These are phyloP conservation scores for Trachythela sp. DNA, from an alignment of 64 coral and sea anemone species.

Conservation along the genomic window DNA sequence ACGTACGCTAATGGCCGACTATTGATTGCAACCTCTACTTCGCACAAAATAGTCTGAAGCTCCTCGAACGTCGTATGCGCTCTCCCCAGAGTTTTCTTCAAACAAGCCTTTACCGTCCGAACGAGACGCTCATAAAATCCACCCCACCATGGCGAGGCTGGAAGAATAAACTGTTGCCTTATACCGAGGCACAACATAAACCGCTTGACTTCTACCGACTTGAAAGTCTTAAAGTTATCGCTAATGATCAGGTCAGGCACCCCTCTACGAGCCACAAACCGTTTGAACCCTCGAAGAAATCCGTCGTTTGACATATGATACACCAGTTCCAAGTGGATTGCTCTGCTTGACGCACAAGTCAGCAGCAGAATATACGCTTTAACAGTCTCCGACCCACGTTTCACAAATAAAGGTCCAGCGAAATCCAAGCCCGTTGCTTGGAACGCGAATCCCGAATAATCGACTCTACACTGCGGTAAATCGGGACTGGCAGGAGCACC, in stretches of 20 bases:
- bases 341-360: not conserved
- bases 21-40: not conserved
- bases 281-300: not conserved
- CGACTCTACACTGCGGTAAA: not conserved
- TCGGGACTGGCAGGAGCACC: not conserved
- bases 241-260: not conserved
- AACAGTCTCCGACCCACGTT: not conserved
- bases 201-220: not conserved
- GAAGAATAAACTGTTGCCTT: not conserved
- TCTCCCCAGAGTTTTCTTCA: not conserved
- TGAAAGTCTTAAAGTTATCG: constrained; percentile 6
- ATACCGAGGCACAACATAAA: not conserved
- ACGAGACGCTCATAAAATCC: not conserved
- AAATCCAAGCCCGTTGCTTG: constrained; percentile 2
- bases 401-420: not conserved
- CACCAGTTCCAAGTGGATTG: not conserved
- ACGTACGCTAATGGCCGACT: not conserved
- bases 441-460: not conserved
- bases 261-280: not conserved
- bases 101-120: not conserved
- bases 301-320: not conserved
- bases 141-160: not conserved
- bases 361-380: not conserved
- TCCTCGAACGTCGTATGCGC: not conserved
- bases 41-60: not conserved